Evolutionary conservation across 2,113 vertebrate genomes (phyloP).

Genomic region (Burhinus oedicnemus): DNA sequence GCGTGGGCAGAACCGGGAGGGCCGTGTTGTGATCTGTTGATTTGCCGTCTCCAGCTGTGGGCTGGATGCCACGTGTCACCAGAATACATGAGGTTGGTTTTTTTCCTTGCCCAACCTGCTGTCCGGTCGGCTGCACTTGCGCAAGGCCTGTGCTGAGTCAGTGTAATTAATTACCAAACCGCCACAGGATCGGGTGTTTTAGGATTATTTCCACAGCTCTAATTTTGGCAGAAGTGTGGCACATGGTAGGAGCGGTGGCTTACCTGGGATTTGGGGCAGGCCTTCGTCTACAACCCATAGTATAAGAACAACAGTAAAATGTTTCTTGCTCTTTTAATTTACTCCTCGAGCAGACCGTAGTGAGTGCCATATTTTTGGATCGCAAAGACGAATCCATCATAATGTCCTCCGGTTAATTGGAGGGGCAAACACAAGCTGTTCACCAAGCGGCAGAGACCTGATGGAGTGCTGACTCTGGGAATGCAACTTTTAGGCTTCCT

Average conservation of each 20-base stretch:
- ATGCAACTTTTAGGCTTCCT: not conserved
- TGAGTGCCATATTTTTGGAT: not conserved
- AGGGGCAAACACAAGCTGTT: not conserved
- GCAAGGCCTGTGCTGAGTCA: not conserved
- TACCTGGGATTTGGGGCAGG: not conserved
- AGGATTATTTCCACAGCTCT: not conserved
- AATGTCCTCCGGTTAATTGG: not conserved
- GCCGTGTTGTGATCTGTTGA: fast-evolving
- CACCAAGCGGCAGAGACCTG: not conserved
- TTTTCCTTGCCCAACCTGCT: not conserved
- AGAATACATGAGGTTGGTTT: not conserved
- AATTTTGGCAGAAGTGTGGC: not conserved
- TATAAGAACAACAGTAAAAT: fast-evolving
- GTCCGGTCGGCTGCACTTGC: not conserved
- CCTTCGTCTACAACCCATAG: fast-evolving
- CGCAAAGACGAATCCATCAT: not conserved
- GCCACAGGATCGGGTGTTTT: not conserved
- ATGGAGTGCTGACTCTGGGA: not conserved
- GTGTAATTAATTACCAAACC: not conserved
- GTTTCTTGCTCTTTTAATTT: not conserved
- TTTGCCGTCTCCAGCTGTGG: not conserved
- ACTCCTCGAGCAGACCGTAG: not conserved
- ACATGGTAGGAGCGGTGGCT: not conserved
- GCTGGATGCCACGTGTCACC: not conserved
- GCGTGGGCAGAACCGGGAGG: not conserved